These are phyloP conservation scores for Sylvicola cinctus DNA, from an alignment of 2,888 invertebrate genomes.

Conservation along the genomic window DNA sequence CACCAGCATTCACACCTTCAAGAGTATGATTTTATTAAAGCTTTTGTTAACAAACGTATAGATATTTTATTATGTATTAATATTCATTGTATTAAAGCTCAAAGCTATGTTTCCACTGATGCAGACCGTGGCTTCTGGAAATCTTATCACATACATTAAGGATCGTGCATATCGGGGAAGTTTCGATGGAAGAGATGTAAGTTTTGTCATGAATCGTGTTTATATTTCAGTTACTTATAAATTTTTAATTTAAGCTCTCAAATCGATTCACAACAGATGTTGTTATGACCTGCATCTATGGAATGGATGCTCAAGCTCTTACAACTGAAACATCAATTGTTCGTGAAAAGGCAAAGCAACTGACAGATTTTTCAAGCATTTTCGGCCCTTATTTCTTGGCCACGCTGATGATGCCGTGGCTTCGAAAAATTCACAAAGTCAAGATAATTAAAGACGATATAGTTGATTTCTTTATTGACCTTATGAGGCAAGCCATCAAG, in stretches of 20 bases:
- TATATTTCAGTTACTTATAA: neutral
- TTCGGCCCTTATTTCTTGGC: constrained; percentile 4
- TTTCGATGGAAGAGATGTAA: no score
- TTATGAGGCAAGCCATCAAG: constrained; percentile 13
- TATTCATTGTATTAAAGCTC: constrained; percentile 10
- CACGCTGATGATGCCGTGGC: constrained; percentile 8
- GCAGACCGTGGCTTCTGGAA: no score
- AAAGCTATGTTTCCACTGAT: constrained; percentile 29
- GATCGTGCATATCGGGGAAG: no score
- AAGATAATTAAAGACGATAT: constrained; percentile 1
- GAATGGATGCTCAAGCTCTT: constrained; percentile 16
- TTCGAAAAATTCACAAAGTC: constrained; percentile 7
- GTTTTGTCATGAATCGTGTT: neutral
- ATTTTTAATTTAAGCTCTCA: neutral
- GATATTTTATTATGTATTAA: neutral
- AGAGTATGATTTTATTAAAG: no score
- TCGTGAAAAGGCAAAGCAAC: constrained; percentile 6
- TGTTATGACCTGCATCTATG: constrained; percentile 18
- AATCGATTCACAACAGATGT: constrained; percentile 8
- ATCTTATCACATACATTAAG: no score
- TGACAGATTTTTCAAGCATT: constrained; percentile 5
- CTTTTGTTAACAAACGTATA: no score
- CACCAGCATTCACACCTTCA: constrained; percentile 28
- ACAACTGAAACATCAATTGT: constrained; percentile 5
- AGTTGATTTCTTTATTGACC: constrained; percentile 4